Base-by-base conservation (phyloP, 2,797 vertebrate species). In the Trachops cirrhosus region DNA sequence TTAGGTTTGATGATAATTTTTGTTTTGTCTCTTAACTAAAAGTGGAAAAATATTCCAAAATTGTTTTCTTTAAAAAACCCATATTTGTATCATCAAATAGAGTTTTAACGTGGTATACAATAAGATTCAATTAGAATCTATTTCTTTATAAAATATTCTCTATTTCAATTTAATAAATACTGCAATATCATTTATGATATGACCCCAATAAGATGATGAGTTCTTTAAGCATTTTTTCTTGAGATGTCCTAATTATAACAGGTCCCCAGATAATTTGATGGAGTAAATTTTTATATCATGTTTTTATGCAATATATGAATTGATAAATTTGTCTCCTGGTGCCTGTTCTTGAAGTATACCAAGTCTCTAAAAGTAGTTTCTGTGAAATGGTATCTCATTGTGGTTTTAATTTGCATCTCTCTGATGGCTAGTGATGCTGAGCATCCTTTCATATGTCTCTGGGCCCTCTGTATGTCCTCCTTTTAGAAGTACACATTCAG, bases 1-100 rank as follows among this genome's bases (percentile, higher is more conserved):
- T 84, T 89, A 44, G 22, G 22, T 8, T 64, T 88, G 37, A 19
- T 90, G 48, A 87, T 94, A 48, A 52, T 54, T 64, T 93, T 96
- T 86, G 9, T 80, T 74, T 75, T 93, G 14, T 71, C 26, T 83
- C 39, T 82, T 70, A 85, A 85, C 18, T 48, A 50, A 92, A 52
- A 80, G 0, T 57, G 44, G 19, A 32, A 89, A 48, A 48, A 80
- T 26, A 15, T 10, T 9, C 1, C 26, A 19, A 48, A 67, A 59
- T 64, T 37, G 1, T 50, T 57, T 68, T 68, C 78, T 22, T 50
- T 39, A 71, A 50, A 71, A 4, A 50, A 71, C 2, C 9, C 11
- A 5, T 68, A 3, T 82, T 57, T 78, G 1, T 9, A n/a, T 74
- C 24, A 93, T 15, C 44, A 82, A 24, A 3, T 70, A 84, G 22